Conservation (phyloP, 1,140 invertebrate genomes). For the Saxidomus purpurata region DNA sequence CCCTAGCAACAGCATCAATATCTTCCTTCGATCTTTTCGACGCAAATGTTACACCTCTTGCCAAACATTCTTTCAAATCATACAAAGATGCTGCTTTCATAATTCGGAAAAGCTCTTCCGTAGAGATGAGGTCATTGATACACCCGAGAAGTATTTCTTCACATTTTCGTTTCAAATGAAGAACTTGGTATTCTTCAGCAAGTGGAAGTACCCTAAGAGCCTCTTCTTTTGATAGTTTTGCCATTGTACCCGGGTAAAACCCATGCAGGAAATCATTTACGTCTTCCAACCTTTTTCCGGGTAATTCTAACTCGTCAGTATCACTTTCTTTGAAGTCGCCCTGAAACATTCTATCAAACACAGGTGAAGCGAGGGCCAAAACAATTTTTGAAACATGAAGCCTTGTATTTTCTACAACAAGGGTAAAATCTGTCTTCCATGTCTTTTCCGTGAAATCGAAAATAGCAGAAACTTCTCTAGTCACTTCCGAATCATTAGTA, state of each 20-base stretch:
- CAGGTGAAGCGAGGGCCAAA: slow-evolving; percentile 11
- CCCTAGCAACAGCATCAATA: no score
- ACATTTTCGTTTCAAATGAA: background rate
- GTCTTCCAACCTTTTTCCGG: background rate
- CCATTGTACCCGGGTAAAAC: background rate
- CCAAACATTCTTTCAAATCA: background rate
- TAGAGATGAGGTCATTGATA: background rate
- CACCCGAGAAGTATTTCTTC: background rate
- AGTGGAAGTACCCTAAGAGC: background rate
- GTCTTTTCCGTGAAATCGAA: background rate
- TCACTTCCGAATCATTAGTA: no score
- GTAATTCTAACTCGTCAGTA: background rate
- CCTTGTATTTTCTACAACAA: background rate
- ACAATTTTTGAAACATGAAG: slow-evolving; percentile 9
- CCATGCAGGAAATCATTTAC: slow-evolving; percentile 11
- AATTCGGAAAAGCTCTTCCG: background rate
- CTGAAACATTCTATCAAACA: slow-evolving; percentile 23
- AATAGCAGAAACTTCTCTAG: background rate
- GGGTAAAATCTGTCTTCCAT: slow-evolving; percentile 5
- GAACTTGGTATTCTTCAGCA: background rate
- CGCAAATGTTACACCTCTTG: background rate
- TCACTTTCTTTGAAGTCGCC: background rate
- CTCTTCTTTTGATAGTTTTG: background rate
- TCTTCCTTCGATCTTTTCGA: background rate
- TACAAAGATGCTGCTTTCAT: background rate